Percentiles rank a stretch among this genome's conserved stretches.
Evolutionary conservation across 2,797 vertebrate species (phyloP).

Genomic region (Gobio occitaniae): DNA sequence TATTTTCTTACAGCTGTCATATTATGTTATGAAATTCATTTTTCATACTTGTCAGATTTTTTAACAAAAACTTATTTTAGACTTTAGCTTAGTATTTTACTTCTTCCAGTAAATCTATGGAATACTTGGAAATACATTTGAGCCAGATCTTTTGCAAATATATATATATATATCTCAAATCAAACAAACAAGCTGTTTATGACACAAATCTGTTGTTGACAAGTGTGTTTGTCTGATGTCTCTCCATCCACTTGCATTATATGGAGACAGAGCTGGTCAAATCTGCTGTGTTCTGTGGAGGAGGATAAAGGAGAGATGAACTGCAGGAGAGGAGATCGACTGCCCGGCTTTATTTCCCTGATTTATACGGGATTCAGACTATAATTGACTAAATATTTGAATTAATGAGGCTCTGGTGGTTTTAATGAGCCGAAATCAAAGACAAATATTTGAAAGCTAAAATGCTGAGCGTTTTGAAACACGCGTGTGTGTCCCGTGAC

Average conservation of each 20-base stretch:
- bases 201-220: neutral
- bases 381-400: constrained; percentile 45
- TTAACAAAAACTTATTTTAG: neutral
- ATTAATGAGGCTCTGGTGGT: constrained; percentile 26
- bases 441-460: constrained; percentile 8
- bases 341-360: neutral
- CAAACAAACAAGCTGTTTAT: neutral
- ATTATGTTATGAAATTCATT: neutral
- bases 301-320: no score
- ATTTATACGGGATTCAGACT: constrained; percentile 10
- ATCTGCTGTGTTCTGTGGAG: no score
- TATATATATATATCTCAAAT: no score
- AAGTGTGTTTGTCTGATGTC: neutral
- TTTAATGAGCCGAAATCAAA: constrained; percentile 34
- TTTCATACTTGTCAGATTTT: neutral
- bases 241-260: neutral
- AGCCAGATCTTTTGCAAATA: no score
- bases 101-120: neutral
- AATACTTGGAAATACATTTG: no score
- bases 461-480: neutral
- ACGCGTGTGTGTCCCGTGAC: neutral
- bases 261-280: neutral
- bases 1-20: neutral
- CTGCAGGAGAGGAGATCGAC: neutral
- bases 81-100: neutral